Percentiles rank a stretch among this genome's conserved stretches.
phyloP scores from a whole-genome alignment of 2,797 vertebrate species.

The Lepilemur ruficaudatus region DNA sequence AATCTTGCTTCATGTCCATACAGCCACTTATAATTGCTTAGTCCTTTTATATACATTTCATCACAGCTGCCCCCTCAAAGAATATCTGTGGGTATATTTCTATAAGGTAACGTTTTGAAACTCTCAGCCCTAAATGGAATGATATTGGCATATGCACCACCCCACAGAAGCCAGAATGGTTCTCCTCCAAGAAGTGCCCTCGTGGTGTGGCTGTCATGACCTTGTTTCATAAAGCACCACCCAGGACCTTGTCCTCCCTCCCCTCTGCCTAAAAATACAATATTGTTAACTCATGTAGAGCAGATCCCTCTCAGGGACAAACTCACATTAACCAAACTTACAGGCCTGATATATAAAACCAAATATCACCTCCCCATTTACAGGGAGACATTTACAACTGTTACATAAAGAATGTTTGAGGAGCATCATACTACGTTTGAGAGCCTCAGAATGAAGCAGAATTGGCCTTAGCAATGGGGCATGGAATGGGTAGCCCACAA shows the following conservation, averaged over 20 bases:
- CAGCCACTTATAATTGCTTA: not conserved
- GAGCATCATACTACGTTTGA: not conserved
- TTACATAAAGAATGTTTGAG: not conserved
- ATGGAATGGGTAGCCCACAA: too few species aligned
- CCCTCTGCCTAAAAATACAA: not conserved
- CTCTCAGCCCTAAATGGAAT: not conserved
- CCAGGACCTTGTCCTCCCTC: not conserved
- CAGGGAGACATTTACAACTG: not conserved
- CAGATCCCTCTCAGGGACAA: not conserved
- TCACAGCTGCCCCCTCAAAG: not conserved
- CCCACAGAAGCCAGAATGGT: fast-evolving
- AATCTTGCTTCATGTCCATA: not conserved
- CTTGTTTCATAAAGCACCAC: not conserved
- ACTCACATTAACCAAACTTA: not conserved
- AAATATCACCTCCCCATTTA: not conserved
- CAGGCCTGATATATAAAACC: not conserved
- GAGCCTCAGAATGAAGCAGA: not conserved
- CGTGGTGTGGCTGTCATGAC: fast-evolving
- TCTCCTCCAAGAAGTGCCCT: not conserved
- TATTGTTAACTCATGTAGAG: not conserved
- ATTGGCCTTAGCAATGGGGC: not conserved
- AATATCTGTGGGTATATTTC: not conserved
- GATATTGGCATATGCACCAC: not conserved
- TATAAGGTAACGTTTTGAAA: not conserved
- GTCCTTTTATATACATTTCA: not conserved